Evolutionary conservation across 1,140 invertebrate genomes (phyloP).

Genomic region (Drosophila equinoxialis): DNA sequence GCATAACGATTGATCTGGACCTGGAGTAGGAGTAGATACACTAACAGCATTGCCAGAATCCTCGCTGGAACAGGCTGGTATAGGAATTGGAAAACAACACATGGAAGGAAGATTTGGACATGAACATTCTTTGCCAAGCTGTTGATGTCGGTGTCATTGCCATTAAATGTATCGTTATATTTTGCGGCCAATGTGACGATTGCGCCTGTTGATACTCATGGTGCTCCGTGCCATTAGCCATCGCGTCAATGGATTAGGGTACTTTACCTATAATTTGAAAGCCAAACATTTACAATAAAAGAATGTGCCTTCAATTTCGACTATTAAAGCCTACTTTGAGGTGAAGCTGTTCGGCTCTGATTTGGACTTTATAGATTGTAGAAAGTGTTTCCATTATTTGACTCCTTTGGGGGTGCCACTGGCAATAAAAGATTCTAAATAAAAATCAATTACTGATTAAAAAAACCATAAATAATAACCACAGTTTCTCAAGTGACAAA

Average conservation of each 20-base stretch:
- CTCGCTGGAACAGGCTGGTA: background rate
- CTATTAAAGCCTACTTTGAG: background rate
- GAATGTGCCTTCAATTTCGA: background rate
- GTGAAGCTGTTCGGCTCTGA: background rate
- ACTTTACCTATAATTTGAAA: too few relatives aligned
- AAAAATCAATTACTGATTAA: too few relatives aligned
- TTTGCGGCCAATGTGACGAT: background rate
- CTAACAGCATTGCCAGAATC: background rate
- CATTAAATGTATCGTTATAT: background rate
- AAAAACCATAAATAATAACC: too few relatives aligned
- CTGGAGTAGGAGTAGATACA: background rate
- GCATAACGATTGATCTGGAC: background rate
- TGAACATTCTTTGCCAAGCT: background rate
- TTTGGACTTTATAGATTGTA: too few relatives aligned
- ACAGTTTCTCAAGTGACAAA: too few relatives aligned
- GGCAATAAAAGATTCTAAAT: too few relatives aligned
- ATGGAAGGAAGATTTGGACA: background rate
- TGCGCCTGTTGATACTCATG: background rate
- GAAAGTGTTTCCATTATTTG: too few relatives aligned
- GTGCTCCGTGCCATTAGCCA: background rate
- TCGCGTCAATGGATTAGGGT: background rate
- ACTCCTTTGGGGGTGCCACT: too few relatives aligned
- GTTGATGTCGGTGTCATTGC: background rate
- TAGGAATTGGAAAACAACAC: background rate
- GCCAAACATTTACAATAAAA: background rate